These are phyloP conservation scores for Polyommatus icarus DNA, from an alignment of 2,888 invertebrate species.

Conservation along the genomic window DNA sequence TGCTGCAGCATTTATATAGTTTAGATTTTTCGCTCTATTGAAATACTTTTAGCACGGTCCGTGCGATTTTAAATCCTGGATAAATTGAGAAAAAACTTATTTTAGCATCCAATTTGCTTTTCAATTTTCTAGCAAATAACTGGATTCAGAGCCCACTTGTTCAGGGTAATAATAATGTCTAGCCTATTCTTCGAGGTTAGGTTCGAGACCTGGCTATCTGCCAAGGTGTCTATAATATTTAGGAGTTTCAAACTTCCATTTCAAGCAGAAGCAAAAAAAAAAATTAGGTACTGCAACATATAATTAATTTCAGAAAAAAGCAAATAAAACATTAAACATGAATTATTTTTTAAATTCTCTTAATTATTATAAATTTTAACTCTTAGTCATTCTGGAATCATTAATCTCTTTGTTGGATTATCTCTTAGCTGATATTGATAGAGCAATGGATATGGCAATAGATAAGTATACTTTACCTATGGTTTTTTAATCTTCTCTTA, in stretches of 20 bases:
- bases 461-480: too few species aligned
- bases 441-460: too few species aligned
- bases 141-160: neutral
- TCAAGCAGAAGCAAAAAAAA: neutral
- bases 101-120: neutral
- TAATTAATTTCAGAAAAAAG: neutral
- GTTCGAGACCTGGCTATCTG: neutral
- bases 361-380: too few species aligned
- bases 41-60: neutral
- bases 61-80: neutral
- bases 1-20: too few species aligned
- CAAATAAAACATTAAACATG: neutral
- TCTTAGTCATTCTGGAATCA: too few species aligned
- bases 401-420: too few species aligned
- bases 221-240: slow-evolving; percentile 14
- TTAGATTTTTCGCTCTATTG: neutral
- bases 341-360: too few species aligned
- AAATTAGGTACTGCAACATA: neutral
- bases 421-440: too few species aligned
- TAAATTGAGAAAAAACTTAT: neutral
- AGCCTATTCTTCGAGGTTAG: slow-evolving; percentile 1
- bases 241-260: neutral
- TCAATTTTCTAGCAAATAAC: slow-evolving; percentile 1
- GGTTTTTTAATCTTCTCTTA: too few species aligned
- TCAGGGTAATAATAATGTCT: slow-evolving; percentile 13